These are phyloP conservation scores for Odontothrips loti DNA, from an alignment of 2,888 invertebrate genomes.

Conservation along the genomic window DNA sequence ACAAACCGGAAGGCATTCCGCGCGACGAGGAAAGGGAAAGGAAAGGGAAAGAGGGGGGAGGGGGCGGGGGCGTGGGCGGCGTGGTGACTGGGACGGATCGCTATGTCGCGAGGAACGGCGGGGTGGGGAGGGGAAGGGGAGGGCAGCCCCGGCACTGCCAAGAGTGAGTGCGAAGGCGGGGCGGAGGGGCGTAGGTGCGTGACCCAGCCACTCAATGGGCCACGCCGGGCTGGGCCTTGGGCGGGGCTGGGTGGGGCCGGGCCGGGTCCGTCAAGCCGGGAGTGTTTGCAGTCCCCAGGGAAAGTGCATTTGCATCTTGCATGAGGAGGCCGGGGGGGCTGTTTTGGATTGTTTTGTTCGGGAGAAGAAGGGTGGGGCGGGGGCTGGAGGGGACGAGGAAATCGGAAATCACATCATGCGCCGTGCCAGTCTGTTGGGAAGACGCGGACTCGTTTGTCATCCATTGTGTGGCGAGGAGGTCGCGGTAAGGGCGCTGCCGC, in stretches of 20 bases:
- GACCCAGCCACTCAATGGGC: neutral
- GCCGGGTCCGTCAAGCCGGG: neutral
- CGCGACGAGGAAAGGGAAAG: neutral
- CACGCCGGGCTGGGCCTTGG: too few species aligned
- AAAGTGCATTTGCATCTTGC: conserved; percentile 16
- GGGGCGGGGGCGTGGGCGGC: neutral
- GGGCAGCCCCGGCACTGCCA: neutral
- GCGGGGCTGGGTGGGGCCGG: neutral
- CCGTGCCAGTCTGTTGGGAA: too few species aligned
- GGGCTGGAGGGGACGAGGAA: too few species aligned
- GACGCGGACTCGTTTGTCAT: neutral
- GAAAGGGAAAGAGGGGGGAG: neutral
- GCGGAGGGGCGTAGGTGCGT: neutral
- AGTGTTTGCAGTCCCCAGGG: neutral
- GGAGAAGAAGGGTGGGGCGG: too few species aligned
- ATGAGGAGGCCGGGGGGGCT: neutral
- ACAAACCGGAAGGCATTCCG: neutral
- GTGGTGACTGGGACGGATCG: conserved; percentile 1
- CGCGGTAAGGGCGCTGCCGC: neutral
- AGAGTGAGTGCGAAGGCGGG: neutral
- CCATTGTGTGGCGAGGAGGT: neutral
- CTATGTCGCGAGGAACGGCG: neutral
- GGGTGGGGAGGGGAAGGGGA: neutral
- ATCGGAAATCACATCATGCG: too few species aligned
- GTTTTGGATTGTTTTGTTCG: too few species aligned